Base-by-base conservation (phyloP, 1,140 invertebrate species). In the Mizuhopecten yessoensis region DNA sequence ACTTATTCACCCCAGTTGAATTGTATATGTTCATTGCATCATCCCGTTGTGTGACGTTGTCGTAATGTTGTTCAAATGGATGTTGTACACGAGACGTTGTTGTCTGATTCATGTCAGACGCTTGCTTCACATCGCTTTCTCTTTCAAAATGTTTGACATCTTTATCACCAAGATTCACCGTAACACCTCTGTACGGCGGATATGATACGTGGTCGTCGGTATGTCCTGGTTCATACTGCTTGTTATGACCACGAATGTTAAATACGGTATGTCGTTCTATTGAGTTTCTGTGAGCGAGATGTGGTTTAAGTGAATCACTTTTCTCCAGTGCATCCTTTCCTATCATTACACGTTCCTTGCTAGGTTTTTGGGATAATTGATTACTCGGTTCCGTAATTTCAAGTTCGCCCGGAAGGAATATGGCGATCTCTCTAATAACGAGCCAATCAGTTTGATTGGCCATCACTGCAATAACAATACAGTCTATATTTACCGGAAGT, bases 401-500 rank as follows among this genome's bases (percentile, higher is more conserved):
- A 1, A 75, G 5, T 75, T 75, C 57, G 5, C 57, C 57, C 5
- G 57, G 57, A 75, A 75, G 57, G 11, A 92, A 92, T 39, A 92
- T 39, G 45, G 89, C 91, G 36, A 93, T 93, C 5, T 93, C 88
- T 45, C 91, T 29, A 33, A 93, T 90, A 23, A 92, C 89, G 0
- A 92, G 29, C 91, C 91, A 92, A 15, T 42, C 33, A 39, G 29
- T 88, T 36, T 92, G 57, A 2, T 49, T 33, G 33, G 39, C 75
- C 34, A 86, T 89, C 17, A 49, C 34, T 42, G 86, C 90, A 34
- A 94, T 90, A 20, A 89, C 33, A 33, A 94, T 34, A 42, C 93
- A 94, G 17, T 91, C 86, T 13, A 94, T 89, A 88, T 92, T 92
- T 15, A 3, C n/a, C 2, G 93, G 92, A 39, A 94, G 34, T 3